Conservation (phyloP, 2,113 vertebrate genomes). For the Vulpes lagopus region DNA sequence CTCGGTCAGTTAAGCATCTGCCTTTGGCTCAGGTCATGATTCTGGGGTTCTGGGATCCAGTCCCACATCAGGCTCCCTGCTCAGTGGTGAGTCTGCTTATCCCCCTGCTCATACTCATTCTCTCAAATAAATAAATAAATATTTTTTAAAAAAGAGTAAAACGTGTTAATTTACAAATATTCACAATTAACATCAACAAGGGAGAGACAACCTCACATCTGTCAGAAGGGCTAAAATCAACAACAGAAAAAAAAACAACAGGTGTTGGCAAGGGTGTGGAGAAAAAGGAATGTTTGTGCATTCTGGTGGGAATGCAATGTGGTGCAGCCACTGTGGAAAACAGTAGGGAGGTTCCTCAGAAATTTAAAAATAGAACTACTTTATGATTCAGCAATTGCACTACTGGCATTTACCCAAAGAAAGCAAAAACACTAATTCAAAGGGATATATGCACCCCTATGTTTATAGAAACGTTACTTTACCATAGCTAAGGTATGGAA, state of each 20-base stretch:
- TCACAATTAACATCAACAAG: not conserved
- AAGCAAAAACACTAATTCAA: not conserved
- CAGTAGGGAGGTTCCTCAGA: not conserved
- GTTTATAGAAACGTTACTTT: not conserved
- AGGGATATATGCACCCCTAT: not conserved
- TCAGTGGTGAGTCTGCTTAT: too few species aligned
- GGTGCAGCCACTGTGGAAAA: not conserved
- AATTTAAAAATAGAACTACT: not conserved
- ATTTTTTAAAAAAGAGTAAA: not conserved
- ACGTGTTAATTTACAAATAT: slow-evolving; percentile 32
- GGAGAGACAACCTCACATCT: not conserved
- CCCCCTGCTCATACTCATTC: too few species aligned
- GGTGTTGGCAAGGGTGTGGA: not conserved
- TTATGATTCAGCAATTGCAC: not conserved
- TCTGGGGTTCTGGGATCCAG: too few species aligned
- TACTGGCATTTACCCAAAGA: not conserved
- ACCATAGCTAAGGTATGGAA: not conserved
- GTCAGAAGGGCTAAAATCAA: not conserved
- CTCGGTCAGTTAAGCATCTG: too few species aligned
- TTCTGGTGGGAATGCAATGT: not conserved
- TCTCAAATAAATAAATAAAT: too few species aligned
- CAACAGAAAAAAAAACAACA: not conserved
- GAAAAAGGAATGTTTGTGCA: not conserved
- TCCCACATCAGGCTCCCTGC: too few species aligned
- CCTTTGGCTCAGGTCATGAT: too few species aligned